Conservation (phyloP, 2,113 vertebrate genomes). For the Clupea harengus region DNA sequence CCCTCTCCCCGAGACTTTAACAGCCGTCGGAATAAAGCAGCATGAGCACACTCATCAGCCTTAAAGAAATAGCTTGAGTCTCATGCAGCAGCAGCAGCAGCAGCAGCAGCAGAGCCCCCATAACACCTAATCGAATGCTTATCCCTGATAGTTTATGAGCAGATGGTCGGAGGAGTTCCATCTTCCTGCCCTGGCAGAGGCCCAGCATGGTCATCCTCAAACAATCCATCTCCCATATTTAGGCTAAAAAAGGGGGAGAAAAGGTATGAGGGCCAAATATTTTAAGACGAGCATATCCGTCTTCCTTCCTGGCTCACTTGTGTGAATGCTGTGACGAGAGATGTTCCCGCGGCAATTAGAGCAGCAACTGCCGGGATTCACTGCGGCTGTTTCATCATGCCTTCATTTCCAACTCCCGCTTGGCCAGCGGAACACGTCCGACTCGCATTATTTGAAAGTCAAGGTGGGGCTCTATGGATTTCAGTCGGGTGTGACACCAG, state of each 20-base stretch:
- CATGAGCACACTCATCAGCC: not conserved
- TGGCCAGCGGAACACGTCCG: not conserved
- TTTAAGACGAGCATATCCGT: conserved; percentile 21
- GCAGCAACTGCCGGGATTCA: not conserved
- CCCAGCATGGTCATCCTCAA: conserved; percentile 36
- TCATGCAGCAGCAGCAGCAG: not conserved
- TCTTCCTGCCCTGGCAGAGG: conserved; percentile 38
- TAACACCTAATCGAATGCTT: conserved; percentile 37
- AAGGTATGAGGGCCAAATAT: conserved; percentile 46
- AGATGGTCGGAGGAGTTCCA: conserved; percentile 30
- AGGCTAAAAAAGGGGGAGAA: not conserved
- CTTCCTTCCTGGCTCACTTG: conserved; percentile 9
- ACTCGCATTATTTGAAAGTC: conserved; percentile 12
- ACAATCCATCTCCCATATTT: conserved; percentile 32
- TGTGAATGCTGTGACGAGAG: not conserved
- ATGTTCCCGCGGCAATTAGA: not conserved
- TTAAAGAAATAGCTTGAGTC: not conserved
- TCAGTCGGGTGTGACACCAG: not conserved
- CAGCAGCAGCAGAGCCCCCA: conserved; percentile 9
- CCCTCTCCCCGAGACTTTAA: not conserved
- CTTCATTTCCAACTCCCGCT: not conserved
- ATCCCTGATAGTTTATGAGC: conserved; percentile 38
- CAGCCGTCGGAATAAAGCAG: not conserved
- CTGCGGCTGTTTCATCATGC: not conserved
- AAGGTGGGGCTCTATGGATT: not conserved